Conservation (phyloP, 1,140 invertebrate species). For the Neodiprion fabricii region DNA sequence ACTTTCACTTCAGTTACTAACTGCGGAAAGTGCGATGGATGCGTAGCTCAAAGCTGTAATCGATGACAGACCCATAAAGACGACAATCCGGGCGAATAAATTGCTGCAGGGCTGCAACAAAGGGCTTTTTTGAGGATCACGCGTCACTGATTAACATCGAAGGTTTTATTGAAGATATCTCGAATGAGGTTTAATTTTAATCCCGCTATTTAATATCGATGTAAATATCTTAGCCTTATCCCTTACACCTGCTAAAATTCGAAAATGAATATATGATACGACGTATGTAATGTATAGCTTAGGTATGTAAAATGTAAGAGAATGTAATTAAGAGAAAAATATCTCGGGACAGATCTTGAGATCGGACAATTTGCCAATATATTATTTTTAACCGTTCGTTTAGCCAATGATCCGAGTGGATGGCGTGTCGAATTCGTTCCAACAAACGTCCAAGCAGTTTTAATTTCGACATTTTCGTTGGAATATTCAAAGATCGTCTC, state of each 20-base stretch:
- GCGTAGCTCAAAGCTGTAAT: not conserved
- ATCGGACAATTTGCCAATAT: not conserved
- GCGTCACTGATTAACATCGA: not conserved
- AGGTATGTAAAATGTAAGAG: not conserved
- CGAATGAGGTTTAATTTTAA: not conserved
- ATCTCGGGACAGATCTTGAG: not conserved
- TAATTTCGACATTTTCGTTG: not conserved
- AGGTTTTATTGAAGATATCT: not conserved
- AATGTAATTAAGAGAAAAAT: not conserved
- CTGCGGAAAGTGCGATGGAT: not conserved
- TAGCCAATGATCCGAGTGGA: too few relatives aligned
- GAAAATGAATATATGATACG: not conserved
- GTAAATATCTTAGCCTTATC: not conserved
- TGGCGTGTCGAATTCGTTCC: too few relatives aligned
- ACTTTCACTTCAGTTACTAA: not conserved
- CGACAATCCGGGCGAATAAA: not conserved
- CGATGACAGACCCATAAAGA: not conserved
- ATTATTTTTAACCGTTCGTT: too few relatives aligned
- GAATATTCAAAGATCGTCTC: not conserved
- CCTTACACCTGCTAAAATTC: not conserved
- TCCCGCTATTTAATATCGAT: not conserved
- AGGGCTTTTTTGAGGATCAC: not conserved
- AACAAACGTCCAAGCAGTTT: not conserved
- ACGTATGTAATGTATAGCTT: not conserved
- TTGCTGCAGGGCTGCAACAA: not conserved